Base-by-base conservation (phyloP, 2,888 invertebrate species). In the Pachycephus smyrnensis region DNA sequence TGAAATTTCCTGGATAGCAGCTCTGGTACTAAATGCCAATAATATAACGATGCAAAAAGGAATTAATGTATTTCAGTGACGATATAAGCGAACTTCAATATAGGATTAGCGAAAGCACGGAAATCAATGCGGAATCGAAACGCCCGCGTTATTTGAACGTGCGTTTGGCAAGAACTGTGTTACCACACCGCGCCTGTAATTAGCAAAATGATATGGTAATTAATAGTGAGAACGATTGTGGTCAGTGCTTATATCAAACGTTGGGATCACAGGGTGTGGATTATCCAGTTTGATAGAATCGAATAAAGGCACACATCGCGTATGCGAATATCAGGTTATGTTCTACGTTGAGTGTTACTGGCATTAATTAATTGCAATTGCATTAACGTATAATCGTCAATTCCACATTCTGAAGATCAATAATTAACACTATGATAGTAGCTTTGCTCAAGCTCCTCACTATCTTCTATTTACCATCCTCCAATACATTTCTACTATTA, bases 151-250 rank as follows among this genome's bases (percentile, higher is more conserved):
- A 55, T 55, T 55, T 23, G 55, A 55, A 55, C 23, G 31, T n/a
- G 35, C 15, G 40, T 36, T 33, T 69, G 55, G 36, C 55, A 23
- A 55, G 68, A 69, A 79, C 30, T 71, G 35, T 31, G 37, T 37
- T 73, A 69, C 75, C 77, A 75, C 81, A 83, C 82, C 77, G 76
- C 76, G 31, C 71, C 76, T 55, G 80, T 78, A 84, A 85, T 85
- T 85, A 85, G 82, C 84, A 80, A 84, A 84, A 83, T 77, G 76
- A 78, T 75, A 80, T 73, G 78, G 37, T 76, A 82, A 85, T 83
- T 85, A 82, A 83, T 84, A 84, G 84, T 36, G 30, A 31, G 32
- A 30, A 75, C 76, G 71, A 76, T 76, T 68, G 55, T 40, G 74
- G 69, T 31, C 35, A 12, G 68, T 30, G 71, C 55, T 31, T 31